phyloP scores from a whole-genome alignment of 1,140 invertebrate species.

The Zaprionus nigranus region DNA sequence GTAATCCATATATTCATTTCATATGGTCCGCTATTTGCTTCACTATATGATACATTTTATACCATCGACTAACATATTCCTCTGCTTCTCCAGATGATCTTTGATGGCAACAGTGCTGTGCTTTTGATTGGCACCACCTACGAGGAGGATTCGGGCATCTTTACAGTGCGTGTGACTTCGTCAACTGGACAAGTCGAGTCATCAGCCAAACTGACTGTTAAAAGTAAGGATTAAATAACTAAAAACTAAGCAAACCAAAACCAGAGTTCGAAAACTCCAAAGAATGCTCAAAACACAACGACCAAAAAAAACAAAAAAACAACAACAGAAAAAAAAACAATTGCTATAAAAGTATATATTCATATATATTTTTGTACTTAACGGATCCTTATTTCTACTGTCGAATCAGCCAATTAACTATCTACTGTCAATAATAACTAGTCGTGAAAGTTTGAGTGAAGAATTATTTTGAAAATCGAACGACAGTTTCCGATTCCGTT shows the following conservation, averaged over 20 bases:
- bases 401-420: conserved; percentile 58
- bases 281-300: conserved; percentile 73
- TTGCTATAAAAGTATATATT: conserved; percentile 38
- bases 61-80: conserved; percentile 10
- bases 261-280: conserved; percentile 79
- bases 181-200: conserved; percentile 96
- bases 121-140: conserved; percentile 95
- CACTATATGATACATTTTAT: no score
- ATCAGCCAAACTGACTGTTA: conserved; percentile 96
- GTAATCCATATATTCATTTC: neutral
- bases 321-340: conserved; percentile 33
- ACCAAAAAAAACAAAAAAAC: conserved; percentile 32
- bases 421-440: conserved; percentile 67
- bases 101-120: conserved; percentile 95
- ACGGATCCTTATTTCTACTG: conserved; percentile 66
- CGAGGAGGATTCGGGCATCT: conserved; percentile 96
- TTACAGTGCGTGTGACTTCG: conserved; percentile 95
- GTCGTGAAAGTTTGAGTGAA: conserved; percentile 75
- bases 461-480: conserved; percentile 59
- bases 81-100: conserved; percentile 91
- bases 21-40: neutral
- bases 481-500: conserved; percentile 48
- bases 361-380: conserved; percentile 41
- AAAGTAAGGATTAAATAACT: conserved; percentile 96
- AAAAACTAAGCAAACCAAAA: conserved; percentile 73